A percentile compares a stretch with the other conserved stretches of the same genome.
Evolutionary conservation across 1,140 invertebrate genomes (phyloP).

Genomic region (Drosophila saltans): DNA sequence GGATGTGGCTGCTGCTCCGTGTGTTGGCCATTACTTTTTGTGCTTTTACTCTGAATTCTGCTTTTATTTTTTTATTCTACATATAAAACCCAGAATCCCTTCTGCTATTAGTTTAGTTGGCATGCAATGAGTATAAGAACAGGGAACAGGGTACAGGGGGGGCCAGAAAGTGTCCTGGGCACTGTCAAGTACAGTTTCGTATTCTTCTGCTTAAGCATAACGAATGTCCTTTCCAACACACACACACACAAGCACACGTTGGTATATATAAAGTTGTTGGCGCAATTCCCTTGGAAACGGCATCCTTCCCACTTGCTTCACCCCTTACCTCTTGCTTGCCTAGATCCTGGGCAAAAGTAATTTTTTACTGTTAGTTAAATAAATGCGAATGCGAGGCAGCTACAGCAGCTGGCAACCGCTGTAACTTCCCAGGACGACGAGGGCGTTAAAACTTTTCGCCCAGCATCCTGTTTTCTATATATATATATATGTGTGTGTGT

Average conservation of each 20-base stretch:
- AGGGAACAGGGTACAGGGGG: not conserved
- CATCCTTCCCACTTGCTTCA: not conserved
- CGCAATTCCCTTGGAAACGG: constrained; percentile 63
- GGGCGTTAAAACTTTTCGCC: constrained; percentile 76
- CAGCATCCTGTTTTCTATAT: constrained; percentile 42
- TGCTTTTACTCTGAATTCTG: constrained; percentile 52
- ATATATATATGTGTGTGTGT: constrained; percentile 24
- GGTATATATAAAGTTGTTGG: constrained; percentile 46
- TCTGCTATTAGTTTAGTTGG: constrained; percentile 71
- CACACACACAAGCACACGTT: constrained; percentile 27
- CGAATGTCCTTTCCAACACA: constrained; percentile 64
- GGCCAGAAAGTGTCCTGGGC: constrained; percentile 30
- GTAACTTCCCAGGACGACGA: constrained; percentile 49
- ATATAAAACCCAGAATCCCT: constrained; percentile 55
- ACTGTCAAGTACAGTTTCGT: constrained; percentile 80
- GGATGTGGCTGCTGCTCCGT: constrained; percentile 51
- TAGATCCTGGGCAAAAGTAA: constrained; percentile 66
- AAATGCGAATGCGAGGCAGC: constrained; percentile 68
- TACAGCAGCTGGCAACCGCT: constrained; percentile 58
- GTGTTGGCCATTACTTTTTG: constrained; percentile 75
- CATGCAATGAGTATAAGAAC: constrained; percentile 26
- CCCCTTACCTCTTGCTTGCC: not conserved
- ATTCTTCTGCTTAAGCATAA: constrained; percentile 82
- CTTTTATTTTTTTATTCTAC: constrained; percentile 60
- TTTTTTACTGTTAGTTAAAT: constrained; percentile 82